Base-by-base conservation (phyloP, 2,113 vertebrate genomes). In the Seriola quinqueradiata region DNA sequence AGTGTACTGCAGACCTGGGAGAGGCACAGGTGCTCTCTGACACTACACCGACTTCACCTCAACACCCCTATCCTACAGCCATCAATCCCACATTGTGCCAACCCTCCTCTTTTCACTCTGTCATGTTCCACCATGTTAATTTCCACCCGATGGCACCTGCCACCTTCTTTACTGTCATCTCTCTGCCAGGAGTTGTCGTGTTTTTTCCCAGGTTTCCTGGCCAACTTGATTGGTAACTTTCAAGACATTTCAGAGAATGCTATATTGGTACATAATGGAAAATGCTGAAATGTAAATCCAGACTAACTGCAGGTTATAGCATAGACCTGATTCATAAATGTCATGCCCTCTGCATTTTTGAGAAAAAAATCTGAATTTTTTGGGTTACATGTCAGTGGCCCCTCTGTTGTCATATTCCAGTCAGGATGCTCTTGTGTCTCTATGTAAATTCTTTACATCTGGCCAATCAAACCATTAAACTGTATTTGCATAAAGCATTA, bases 11-110 rank as follows among this genome's bases (percentile, higher is more conserved):
- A 60, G 85, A 90, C 87, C 83, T 70, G 86, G 61, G 73, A 78
- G 72, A 83, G n/a, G 60, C 71, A 46, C 83, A 82, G 89, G 90
- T 89, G 90, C 79, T 82, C 82, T 81, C 79, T 86, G 82, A 90
- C 90, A 84, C 82, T 70, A 42, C 17, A 11, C 59, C 5, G 50
- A 75, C 82, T 81, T 90, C 69, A 75, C 81, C 86, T 89, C 79
- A 61, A 79, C 48, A 54, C 74, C 52, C 69, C 59, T 34, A 48
- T 81, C 75, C 77, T 38, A 21, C 76, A 76, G 64, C 64, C 75
- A 83, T 87, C 68, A 75, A 69, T 87, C 17, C 58, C 59, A 42
- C 28, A 34, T 60, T 34, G 7, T 28, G 17, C 42, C 69, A 81
- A 48, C 69, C 34, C 25, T 83, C 83, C 23, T 75, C 66, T 79